Percentiles rank a stretch among this genome's conserved stretches.
Conservation (phyloP, 2,888 invertebrate genomes). For the Eustalomyia histrio region DNA sequence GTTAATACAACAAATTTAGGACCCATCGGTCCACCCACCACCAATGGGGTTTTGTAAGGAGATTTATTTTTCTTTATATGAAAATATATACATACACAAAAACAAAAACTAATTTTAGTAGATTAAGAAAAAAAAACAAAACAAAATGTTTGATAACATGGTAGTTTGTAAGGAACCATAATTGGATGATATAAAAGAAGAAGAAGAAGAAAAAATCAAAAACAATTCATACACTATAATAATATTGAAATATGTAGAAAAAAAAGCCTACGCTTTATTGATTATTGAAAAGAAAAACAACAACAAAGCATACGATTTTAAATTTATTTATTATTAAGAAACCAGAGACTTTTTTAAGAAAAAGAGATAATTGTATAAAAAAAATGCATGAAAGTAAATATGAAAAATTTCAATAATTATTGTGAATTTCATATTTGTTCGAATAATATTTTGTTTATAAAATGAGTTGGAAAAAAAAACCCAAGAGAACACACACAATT, state of each 20-base stretch:
- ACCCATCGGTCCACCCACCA: conserved; percentile 79
- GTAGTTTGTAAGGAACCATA: conserved; percentile 21
- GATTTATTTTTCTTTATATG: background rate
- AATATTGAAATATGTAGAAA: conserved; percentile 1
- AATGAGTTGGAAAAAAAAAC: conserved; percentile 13
- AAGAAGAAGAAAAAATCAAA: background rate
- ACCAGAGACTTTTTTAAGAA: conserved; percentile 31
- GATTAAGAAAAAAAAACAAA: no score
- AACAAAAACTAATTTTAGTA: conserved; percentile 29
- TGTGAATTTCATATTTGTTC: background rate
- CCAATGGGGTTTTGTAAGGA: conserved; percentile 78
- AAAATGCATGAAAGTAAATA: no score
- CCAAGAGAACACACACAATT: conserved; percentile 60
- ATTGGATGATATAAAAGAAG: background rate
- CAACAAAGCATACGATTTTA: conserved; percentile 41
- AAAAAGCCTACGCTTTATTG: conserved; percentile 43
- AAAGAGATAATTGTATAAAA: conserved; percentile 32
- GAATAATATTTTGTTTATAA: conserved; percentile 11
- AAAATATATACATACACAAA: background rate
- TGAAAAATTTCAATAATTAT: conserved; percentile 18
- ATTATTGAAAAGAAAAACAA: conserved; percentile 28
- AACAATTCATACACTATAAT: conserved; percentile 10
- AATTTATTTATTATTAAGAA: conserved; percentile 22
- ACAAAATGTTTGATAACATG: conserved; percentile 30
- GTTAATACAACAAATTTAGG: conserved; percentile 74